Base-by-base conservation (phyloP, 1,140 invertebrate species). In the Drosophila guanche region DNA sequence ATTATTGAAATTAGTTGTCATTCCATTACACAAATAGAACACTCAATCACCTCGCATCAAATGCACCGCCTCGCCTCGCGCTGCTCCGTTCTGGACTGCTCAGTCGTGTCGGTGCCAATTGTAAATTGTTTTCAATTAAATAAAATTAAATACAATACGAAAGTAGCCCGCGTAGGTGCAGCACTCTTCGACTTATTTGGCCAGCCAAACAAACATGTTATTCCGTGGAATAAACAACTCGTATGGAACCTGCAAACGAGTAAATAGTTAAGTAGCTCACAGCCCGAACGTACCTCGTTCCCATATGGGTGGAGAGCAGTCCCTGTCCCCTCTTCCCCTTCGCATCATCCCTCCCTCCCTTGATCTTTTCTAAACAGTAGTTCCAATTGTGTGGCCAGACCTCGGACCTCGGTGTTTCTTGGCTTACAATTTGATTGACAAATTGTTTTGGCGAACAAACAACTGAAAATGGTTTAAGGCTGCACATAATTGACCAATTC, bases 91-190 rank as follows among this genome's bases (percentile, higher is more conserved):
- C 27, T 29, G 27, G 27, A 7, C 6, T 7, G 27, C 7, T 29
- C 27, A 29, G 27, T 3, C 7, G 27, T 7, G 27, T 29, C 27
- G 27, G 33, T 41, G 22, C 52, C 62, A 61, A 73, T 67, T 60
- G 61, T 73, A 81, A 81, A 81, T 76, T 80, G 72, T 73, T 81
- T 79, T 81, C 73, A 81, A 81, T 81, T 81, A 80, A 81, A 81
- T 70, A 76, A 80, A 81, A 71, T 71, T 51, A 60, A 62, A 62
- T 51, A 61, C 68, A 52, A 52, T 47, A 63, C 53, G 45, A 71
- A 59, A 48, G 54, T 41, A 3, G 33, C 10, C 3, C 56, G 76
- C 68, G 77, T 81, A 76, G 78, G 78, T 80, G 73, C 53, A 43
- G 55, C 60, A 77, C 61, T 76, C 61, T 80, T 67, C 27, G 56